These are phyloP conservation scores for Pachycephala philippinensis DNA, from an alignment of 2,113 vertebrate species.

Conservation along the genomic window DNA sequence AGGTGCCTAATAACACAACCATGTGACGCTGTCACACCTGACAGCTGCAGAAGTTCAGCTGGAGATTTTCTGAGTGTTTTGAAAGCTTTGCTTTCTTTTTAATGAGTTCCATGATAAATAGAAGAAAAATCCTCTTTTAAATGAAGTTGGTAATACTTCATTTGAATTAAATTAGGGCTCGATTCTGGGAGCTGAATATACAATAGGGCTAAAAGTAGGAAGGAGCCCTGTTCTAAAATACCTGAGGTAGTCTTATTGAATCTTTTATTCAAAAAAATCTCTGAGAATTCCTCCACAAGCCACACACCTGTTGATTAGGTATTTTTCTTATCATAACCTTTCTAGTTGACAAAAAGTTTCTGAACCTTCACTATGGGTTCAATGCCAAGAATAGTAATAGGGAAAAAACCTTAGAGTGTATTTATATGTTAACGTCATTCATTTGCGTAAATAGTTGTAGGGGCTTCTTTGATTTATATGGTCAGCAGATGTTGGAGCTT, in stretches of 20 bases:
- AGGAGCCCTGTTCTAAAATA: background rate
- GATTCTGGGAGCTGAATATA: background rate
- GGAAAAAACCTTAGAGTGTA: constrained; percentile 26
- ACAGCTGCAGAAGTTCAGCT: background rate
- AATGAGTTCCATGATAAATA: background rate
- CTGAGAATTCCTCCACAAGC: background rate
- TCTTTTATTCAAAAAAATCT: background rate
- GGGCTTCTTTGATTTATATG: constrained; percentile 74
- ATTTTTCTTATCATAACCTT: background rate
- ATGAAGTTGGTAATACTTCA: background rate
- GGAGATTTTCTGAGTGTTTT: background rate
- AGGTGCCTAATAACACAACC: background rate
- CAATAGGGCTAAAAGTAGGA: background rate
- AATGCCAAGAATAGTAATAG: constrained; percentile 57
- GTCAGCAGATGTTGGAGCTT: constrained; percentile 75
- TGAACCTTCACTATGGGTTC: background rate
- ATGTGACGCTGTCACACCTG: background rate
- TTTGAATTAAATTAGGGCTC: background rate
- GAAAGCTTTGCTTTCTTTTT: background rate
- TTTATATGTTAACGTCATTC: constrained; percentile 70
- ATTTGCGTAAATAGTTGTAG: constrained; percentile 62
- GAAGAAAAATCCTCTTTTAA: background rate
- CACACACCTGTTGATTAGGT: background rate
- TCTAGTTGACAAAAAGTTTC: background rate
- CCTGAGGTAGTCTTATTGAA: background rate